phyloP scores from a whole-genome alignment of 37 sponge, comb jelly and placozoan genomes.

The Halichondria panicea region DNA sequence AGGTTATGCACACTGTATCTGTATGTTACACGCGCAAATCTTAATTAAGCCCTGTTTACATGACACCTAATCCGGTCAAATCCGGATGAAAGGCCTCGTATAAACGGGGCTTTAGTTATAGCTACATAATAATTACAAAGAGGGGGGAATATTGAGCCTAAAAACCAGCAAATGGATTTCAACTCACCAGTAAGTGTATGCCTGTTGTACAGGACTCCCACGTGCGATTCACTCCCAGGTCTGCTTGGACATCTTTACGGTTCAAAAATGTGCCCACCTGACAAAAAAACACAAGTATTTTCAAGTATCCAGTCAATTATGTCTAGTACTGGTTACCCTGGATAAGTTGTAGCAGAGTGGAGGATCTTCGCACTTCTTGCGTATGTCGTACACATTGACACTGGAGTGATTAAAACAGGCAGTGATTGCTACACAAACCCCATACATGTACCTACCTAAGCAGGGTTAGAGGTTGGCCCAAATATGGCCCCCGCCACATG shows the following conservation, averaged over 20 bases:
- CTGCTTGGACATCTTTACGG: slow-evolving; percentile 46
- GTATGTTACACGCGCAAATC: no score
- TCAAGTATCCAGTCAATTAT: not conserved
- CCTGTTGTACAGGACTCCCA: slow-evolving; percentile 59
- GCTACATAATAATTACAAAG: no score
- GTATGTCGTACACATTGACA: slow-evolving; percentile 75
- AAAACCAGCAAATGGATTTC: not conserved
- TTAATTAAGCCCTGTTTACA: no score
- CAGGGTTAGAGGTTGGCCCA: no score
- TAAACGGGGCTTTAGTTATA: no score
- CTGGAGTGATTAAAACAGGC: slow-evolving; percentile 2
- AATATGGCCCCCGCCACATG: no score
- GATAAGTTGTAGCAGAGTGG: slow-evolving; percentile 67
- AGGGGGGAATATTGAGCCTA: no score
- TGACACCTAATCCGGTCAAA: no score
- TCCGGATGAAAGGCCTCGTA: no score
- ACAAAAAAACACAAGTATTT: not conserved
- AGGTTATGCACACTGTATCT: no score
- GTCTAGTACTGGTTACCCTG: slow-evolving; percentile 7
- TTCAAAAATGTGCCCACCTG: slow-evolving; percentile 53
- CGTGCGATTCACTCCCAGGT: slow-evolving; percentile 65
- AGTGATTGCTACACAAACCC: no score
- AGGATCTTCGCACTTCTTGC: slow-evolving; percentile 46
- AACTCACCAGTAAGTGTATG: slow-evolving; percentile 40
- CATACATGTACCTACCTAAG: no score